phyloP scores from a whole-genome alignment of 2,888 invertebrate species.

The Drosophila paucipuncta region DNA sequence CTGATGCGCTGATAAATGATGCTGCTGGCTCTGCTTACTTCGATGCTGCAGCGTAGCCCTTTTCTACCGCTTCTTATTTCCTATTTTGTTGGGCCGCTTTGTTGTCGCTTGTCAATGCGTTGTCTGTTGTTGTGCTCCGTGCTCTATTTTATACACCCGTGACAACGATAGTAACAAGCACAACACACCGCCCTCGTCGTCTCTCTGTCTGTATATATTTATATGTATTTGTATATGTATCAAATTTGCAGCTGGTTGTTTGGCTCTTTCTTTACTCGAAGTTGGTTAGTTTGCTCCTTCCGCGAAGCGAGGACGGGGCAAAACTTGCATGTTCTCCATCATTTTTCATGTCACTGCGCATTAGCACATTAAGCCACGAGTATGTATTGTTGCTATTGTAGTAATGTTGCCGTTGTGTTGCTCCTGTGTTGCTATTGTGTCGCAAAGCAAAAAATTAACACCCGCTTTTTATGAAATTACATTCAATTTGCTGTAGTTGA shows the following conservation, averaged over 20 bases:
- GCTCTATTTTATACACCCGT: conserved; percentile 12
- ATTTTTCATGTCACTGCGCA: conserved; percentile 79
- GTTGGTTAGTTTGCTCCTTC: conserved; percentile 56
- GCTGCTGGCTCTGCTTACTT: conserved; percentile 43
- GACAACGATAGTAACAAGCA: conserved; percentile 33
- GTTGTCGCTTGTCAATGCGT: conserved; percentile 69
- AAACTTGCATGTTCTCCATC: conserved; percentile 76
- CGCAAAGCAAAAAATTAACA: conserved; percentile 75
- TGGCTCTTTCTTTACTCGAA: conserved; percentile 46
- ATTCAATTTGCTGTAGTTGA: conserved; percentile 75
- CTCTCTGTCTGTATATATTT: conserved; percentile 9
- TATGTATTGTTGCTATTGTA: conserved; percentile 47
- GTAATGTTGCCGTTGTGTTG: conserved; percentile 26
- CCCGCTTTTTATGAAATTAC: conserved; percentile 81
- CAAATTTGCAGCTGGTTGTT: conserved; percentile 71
- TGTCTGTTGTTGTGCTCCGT: conserved; percentile 35
- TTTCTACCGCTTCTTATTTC: conserved; percentile 9
- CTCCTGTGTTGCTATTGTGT: conserved; percentile 45
- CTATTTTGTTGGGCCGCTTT: conserved; percentile 30
- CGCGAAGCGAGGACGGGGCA: conserved; percentile 39
- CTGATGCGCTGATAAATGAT: conserved; percentile 79
- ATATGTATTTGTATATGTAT: conserved; percentile 30
- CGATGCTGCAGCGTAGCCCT: conserved; percentile 55
- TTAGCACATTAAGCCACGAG: conserved; percentile 77
- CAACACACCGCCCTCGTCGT: not conserved